Conservation (phyloP, 2,113 vertebrate genomes). For the Oncorhynchus tshawytscha region DNA sequence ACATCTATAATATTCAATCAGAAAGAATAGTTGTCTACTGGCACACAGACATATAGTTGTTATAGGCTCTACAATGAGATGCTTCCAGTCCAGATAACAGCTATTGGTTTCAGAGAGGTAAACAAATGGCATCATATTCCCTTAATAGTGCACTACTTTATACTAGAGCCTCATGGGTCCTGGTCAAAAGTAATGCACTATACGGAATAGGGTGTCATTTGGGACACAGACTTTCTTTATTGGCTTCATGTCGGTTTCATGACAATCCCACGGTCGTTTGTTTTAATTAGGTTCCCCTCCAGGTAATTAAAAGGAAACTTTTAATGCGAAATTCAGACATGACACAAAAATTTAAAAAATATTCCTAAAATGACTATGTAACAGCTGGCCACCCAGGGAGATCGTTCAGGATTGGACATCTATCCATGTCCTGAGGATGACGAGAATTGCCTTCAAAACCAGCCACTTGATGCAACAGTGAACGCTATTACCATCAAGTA, state of each 20-base stretch:
- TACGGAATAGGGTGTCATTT: too few relatives aligned
- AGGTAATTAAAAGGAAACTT: background rate
- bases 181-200: too few relatives aligned
- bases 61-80: background rate
- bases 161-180: too few relatives aligned
- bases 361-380: background rate
- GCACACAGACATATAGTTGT: background rate
- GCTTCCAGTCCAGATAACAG: background rate
- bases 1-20: background rate
- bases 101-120: background rate
- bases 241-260: background rate
- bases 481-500: too few relatives aligned
- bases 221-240: background rate
- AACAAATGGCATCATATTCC: too few relatives aligned
- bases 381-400: background rate
- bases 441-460: too few relatives aligned
- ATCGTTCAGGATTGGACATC: too few relatives aligned
- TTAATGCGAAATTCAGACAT: background rate
- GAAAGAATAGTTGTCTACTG: background rate
- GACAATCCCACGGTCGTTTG: background rate
- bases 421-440: too few relatives aligned
- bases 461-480: too few relatives aligned
- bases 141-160: too few relatives aligned
- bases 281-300: background rate
- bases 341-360: background rate